A percentile compares a stretch with the other conserved stretches of the same genome.
phyloP scores from a whole-genome alignment of 2,888 invertebrate genomes.

The Gordius sp. region DNA sequence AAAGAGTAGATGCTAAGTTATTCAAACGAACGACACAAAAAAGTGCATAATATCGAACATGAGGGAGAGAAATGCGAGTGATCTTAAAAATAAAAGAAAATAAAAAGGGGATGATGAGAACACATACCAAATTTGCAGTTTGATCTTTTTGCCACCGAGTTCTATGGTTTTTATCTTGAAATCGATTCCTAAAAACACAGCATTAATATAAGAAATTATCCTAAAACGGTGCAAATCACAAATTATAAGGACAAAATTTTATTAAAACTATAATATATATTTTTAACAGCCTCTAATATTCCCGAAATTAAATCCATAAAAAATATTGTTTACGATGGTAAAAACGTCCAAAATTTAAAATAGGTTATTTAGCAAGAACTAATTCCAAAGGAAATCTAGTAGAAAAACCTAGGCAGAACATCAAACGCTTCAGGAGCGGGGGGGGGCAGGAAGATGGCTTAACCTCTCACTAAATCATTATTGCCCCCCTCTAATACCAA shows the following conservation, averaged over 20 bases:
- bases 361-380: too few relatives aligned
- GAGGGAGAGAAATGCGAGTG: too few relatives aligned
- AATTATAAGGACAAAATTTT: neutral
- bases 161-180: constrained; percentile 35
- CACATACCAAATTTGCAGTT: constrained; percentile 35
- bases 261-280: neutral
- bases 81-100: too few relatives aligned
- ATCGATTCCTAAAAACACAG: constrained; percentile 36
- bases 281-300: neutral
- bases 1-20: too few relatives aligned
- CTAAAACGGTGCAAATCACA: neutral
- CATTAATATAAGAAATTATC: constrained; percentile 11
- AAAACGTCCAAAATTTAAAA: neutral
- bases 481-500: too few relatives aligned
- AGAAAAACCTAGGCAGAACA: too few relatives aligned
- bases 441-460: too few relatives aligned
- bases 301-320: neutral
- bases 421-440: too few relatives aligned
- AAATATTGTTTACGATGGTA: neutral
- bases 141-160: constrained; percentile 34
- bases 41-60: too few relatives aligned
- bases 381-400: too few relatives aligned
- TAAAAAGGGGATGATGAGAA: neutral
- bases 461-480: too few relatives aligned
- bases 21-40: too few relatives aligned